Percentiles rank a stretch among this genome's conserved stretches.
Evolutionary conservation across 2,113 vertebrate genomes (phyloP).

Genomic region (Zosterops pallidus): DNA sequence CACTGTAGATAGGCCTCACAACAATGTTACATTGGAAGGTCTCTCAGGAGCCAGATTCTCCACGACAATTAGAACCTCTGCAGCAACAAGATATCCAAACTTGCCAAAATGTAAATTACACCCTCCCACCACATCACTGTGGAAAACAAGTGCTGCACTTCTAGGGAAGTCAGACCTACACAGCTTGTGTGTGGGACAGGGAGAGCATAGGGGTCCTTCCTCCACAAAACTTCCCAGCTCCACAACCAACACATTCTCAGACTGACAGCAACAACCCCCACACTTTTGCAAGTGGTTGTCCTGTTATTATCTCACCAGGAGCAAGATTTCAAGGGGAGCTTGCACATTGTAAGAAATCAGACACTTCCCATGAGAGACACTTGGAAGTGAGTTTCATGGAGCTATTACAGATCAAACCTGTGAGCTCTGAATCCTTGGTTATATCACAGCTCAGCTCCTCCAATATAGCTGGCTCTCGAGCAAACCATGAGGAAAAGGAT

Average conservation of each 20-base stretch:
- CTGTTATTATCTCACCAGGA: not conserved
- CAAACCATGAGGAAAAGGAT: not conserved
- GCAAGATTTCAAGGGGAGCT: not conserved
- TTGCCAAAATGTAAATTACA: not conserved
- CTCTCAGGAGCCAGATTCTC: not conserved
- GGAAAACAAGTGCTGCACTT: not conserved
- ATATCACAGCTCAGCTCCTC: not conserved
- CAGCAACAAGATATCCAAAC: not conserved
- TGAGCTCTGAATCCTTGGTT: not conserved
- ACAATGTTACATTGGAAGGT: not conserved
- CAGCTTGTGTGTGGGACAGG: fast-evolving
- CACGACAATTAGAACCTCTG: fast-evolving
- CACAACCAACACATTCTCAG: not conserved
- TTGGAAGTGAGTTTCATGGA: not conserved
- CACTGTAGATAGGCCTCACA: not conserved
- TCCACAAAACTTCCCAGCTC: not conserved
- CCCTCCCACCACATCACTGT: not conserved
- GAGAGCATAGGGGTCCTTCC: not conserved
- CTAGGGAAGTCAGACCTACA: not conserved
- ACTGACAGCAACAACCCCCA: not conserved
- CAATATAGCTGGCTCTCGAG: not conserved
- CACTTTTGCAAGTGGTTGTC: not conserved
- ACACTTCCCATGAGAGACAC: not conserved
- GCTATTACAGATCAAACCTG: not conserved
- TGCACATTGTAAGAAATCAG: not conserved